Percentiles rank a stretch among this genome's conserved stretches.
Conservation (phyloP, 2,888 invertebrate genomes). For the Nomada fucata region DNA sequence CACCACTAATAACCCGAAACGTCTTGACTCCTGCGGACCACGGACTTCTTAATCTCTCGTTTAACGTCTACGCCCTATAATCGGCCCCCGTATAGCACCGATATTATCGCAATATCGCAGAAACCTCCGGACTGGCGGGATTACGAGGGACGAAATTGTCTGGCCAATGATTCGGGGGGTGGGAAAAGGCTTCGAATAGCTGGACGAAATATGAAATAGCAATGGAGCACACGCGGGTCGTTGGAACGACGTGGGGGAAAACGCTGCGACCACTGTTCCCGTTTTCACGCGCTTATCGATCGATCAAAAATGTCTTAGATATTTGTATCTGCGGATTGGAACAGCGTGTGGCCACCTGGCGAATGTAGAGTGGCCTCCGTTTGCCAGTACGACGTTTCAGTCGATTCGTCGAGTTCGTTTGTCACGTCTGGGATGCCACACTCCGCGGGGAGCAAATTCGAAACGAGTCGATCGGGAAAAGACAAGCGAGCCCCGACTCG, state of each 20-base stretch:
- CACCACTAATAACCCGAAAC: slow-evolving; percentile 57
- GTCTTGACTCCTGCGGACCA: slow-evolving; percentile 29
- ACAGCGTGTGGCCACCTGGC: not conserved
- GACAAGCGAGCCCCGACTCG: not conserved
- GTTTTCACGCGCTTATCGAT: slow-evolving; percentile 36
- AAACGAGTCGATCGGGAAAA: slow-evolving; percentile 4
- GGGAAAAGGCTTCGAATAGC: not conserved
- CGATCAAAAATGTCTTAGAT: not conserved
- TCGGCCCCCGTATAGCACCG: slow-evolving; percentile 31
- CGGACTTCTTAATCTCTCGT: slow-evolving; percentile 62
- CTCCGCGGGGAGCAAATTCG: not conserved
- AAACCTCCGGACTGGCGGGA: slow-evolving; percentile 8
- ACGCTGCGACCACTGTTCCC: slow-evolving; percentile 1
- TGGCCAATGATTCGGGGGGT: not conserved
- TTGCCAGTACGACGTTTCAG: slow-evolving; percentile 19
- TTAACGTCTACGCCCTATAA: slow-evolving; percentile 54
- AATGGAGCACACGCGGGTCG: not conserved
- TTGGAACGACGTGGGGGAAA: not conserved
- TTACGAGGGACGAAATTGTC: slow-evolving; percentile 42
- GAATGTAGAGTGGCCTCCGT: slow-evolving; percentile 17
- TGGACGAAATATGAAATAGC: not conserved
- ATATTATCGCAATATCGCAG: slow-evolving; percentile 24
- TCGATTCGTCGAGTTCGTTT: slow-evolving; percentile 16
- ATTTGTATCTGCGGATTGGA: not conserved
- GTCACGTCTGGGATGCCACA: not conserved